Conservation (phyloP, 1,140 invertebrate genomes). For the Anastrepha obliqua region DNA sequence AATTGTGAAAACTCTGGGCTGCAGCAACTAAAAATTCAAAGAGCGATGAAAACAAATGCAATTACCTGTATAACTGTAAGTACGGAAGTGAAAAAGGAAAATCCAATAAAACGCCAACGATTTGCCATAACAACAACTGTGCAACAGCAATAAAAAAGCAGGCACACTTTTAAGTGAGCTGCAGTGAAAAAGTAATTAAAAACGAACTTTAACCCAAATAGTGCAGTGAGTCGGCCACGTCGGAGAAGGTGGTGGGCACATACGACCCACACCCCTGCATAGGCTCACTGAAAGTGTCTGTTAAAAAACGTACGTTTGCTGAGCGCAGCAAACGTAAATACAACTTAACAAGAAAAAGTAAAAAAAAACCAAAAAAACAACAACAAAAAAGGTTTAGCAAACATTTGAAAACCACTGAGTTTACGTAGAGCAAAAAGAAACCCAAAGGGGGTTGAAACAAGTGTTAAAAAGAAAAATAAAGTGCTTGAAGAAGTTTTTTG, state of each 20-base stretch:
- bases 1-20: background rate
- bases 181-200: conserved; percentile 57
- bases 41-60: background rate
- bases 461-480: too few species aligned
- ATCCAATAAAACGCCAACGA: conserved; percentile 56
- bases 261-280: background rate
- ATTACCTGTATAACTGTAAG: conserved; percentile 28
- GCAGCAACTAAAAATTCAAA: conserved; percentile 16
- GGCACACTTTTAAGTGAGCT: conserved; percentile 21
- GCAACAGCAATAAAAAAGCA: background rate
- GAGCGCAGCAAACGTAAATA: background rate
- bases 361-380: background rate
- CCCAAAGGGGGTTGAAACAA: background rate
- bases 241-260: background rate
- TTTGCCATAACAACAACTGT: conserved; percentile 15
- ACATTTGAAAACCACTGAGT: conserved; percentile 17
- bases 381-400: background rate
- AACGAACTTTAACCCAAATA: conserved; percentile 58
- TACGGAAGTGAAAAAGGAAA: conserved; percentile 23
- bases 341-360: background rate
- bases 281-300: background rate
- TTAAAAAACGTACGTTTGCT: background rate
- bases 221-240: background rate
- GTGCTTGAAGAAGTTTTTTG: background rate
- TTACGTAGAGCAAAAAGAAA: background rate